phyloP scores from a whole-genome alignment of 2,888 invertebrate species.

The Lasioglossum marginatum region DNA sequence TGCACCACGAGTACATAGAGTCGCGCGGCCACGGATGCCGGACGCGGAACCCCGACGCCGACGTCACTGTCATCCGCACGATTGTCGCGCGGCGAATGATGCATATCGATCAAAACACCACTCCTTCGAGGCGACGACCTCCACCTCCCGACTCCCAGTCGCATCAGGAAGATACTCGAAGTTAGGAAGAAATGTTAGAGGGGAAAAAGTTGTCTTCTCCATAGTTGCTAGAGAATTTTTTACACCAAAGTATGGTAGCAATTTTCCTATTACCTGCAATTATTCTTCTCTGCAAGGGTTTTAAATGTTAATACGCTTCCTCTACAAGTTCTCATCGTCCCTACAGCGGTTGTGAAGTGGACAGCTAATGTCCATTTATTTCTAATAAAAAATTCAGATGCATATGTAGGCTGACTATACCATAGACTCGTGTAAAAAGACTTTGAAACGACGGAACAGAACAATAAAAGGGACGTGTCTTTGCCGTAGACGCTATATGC shows the following conservation, averaged over 20 bases:
- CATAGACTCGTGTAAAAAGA: neutral
- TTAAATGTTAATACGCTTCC: neutral
- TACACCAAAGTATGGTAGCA: neutral
- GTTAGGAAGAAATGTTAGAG: neutral
- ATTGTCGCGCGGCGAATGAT: slow-evolving; percentile 67
- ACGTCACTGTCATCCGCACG: slow-evolving; percentile 66
- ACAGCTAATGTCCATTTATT: neutral
- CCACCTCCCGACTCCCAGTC: neutral
- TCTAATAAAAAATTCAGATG: neutral
- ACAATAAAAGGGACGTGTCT: slow-evolving; percentile 39
- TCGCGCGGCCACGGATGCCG: slow-evolving; percentile 32
- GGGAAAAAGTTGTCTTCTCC: no score
- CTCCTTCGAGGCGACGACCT: slow-evolving; percentile 39
- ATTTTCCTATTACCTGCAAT: neutral
- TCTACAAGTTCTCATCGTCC: neutral
- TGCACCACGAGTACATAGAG: slow-evolving; percentile 9
- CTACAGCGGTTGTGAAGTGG: neutral
- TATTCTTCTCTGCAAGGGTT: neutral
- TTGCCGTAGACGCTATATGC: slow-evolving; percentile 64
- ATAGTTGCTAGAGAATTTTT: neutral
- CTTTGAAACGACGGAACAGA: neutral
- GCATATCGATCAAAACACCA: slow-evolving; percentile 72
- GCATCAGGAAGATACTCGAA: neutral
- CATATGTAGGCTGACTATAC: slow-evolving; percentile 1
- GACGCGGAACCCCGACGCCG: slow-evolving; percentile 65